Evolutionary conservation across 2,888 invertebrate genomes (phyloP).

Genomic region (Papilio gigon): DNA sequence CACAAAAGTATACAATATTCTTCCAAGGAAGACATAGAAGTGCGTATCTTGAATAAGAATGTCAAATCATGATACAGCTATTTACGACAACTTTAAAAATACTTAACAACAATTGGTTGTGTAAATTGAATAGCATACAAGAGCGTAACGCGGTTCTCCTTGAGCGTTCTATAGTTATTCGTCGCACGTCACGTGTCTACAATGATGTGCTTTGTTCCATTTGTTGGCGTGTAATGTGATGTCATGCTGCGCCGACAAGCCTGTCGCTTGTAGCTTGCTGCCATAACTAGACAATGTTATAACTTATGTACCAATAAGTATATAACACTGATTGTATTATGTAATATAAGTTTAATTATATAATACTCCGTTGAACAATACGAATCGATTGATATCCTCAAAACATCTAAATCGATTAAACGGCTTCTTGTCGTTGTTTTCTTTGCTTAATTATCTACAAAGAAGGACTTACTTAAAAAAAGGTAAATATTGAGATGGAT

Average conservation of each 20-base stretch:
- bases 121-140: conserved; percentile 30
- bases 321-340: neutral
- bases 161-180: conserved; percentile 64
- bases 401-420: neutral
- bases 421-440: too few species aligned
- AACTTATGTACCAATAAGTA: neutral
- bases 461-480: too few species aligned
- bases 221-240: conserved; percentile 57
- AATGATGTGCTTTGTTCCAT: conserved; percentile 51
- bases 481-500: too few species aligned
- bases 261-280: neutral
- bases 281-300: conserved; percentile 4
- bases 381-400: neutral
- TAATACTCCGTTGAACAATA: neutral
- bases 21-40: too few species aligned
- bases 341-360: neutral
- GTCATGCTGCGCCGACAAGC: conserved; percentile 48
- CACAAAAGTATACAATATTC: too few species aligned
- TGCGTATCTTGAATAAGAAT: too few species aligned
- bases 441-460: too few species aligned
- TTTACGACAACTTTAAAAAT: neutral
- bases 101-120: conserved; percentile 27
- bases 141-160: conserved; percentile 51
- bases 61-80: too few species aligned
- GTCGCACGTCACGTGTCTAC: conserved; percentile 48